These are phyloP conservation scores for Peucedramus taeniatus DNA, from an alignment of 2,113 vertebrate species.

Conservation along the genomic window DNA sequence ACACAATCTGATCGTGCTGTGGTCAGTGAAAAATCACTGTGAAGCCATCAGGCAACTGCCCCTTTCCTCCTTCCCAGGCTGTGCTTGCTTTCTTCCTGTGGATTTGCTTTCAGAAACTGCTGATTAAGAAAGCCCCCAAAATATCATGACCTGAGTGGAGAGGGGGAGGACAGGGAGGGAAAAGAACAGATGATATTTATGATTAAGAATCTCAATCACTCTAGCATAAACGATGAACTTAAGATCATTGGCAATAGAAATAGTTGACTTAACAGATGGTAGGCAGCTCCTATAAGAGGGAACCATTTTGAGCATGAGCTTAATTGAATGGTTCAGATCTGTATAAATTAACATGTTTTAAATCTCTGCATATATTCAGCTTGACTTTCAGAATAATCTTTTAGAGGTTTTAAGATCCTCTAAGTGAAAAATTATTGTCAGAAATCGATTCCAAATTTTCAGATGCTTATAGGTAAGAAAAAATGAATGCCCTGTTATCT, in stretches of 20 bases:
- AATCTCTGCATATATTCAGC: slow-evolving; percentile 33
- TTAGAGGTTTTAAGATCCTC: not conserved
- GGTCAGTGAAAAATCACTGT: not conserved
- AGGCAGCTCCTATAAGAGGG: slow-evolving; percentile 54
- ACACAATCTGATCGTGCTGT: not conserved
- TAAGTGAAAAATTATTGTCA: not conserved
- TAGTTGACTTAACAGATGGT: slow-evolving; percentile 73
- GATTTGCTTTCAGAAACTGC: not conserved
- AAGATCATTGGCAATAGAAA: slow-evolving; percentile 64
- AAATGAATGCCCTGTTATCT: not conserved
- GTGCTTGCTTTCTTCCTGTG: not conserved
- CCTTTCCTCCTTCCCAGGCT: not conserved
- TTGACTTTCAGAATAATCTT: slow-evolving; percentile 29
- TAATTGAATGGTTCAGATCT: slow-evolving; percentile 64
- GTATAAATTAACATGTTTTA: slow-evolving; percentile 74
- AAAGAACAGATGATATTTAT: slow-evolving; percentile 59
- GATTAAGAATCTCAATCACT: slow-evolving; percentile 46
- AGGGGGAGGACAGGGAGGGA: not conserved
- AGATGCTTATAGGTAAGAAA: not conserved
- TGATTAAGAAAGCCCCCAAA: slow-evolving; percentile 28
- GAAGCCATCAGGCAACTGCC: not conserved
- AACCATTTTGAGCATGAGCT: slow-evolving; percentile 50
- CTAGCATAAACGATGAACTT: slow-evolving; percentile 37
- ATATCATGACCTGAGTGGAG: slow-evolving; percentile 4
- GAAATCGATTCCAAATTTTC: not conserved